Base-by-base conservation (phyloP, 1,140 invertebrate species). In the Nephila pilipes region DNA sequence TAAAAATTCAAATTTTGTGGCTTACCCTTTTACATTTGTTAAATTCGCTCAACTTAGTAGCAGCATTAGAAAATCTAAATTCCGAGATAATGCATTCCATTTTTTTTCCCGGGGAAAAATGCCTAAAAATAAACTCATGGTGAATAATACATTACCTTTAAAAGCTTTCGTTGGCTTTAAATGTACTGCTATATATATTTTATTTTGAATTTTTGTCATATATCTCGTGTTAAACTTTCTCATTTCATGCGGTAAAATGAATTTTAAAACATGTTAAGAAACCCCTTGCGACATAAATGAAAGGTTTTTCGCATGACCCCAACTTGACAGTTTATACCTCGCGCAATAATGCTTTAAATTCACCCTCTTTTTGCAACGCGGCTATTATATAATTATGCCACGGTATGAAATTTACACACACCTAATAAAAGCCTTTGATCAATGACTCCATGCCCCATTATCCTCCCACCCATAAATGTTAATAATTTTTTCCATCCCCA, bases 351-450 rank as follows among this genome's bases (percentile, higher is more conserved):
- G 29, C 32, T 75, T 75, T 32, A 75, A 75, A 36, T 32, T 75
- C 14, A 75, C 69, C 32, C 32, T 75, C 32, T 75, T 29, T 75
- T 16, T 29, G 29, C 65, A 0, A 2, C 65, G 12, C 32, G 25
- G 29, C 29, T 16, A 75, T 36, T 75, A 75, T 75, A 75, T 75
- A 75, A 75, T 69, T 75, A 75, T 75, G 69, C 69, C 16, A 5
- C 69, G 18, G 69, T 75, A 75, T 75, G 69, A 75, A 75, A 75
- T 32, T 75, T 36, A 75, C 69, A 75, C 69, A 75, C 32, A 75
- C 29, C 32, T 75, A 75, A 75, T 75, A 75, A 75, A 75, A 75
- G 32, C 29, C 29, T 75, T 75, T 75, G 69, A 75, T 75, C 69
- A 75, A 36, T 75, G 69, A 75, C 69, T 75, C 69, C 29, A 18